Evolutionary conservation across 35 echinoderm and acorn worm genomes (phyloP).

Genomic region (Lytechinus variegatus): DNA sequence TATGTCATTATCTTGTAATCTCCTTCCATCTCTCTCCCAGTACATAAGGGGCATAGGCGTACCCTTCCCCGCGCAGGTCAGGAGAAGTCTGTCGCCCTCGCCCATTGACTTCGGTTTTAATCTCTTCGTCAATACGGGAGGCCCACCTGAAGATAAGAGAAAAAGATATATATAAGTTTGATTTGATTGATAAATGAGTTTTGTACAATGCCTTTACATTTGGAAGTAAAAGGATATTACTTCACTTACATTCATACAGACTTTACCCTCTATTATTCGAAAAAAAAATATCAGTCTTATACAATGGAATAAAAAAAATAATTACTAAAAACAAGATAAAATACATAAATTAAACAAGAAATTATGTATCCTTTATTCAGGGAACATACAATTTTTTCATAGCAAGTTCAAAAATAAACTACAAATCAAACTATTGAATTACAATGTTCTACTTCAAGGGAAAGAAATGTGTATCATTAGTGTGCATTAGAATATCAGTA

Average conservation of each 20-base stretch:
- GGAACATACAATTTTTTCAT: not conserved
- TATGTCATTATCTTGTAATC: slow-evolving; percentile 23
- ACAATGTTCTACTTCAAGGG: too few relatives aligned
- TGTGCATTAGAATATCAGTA: too few relatives aligned
- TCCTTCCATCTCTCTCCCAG: slow-evolving; percentile 27
- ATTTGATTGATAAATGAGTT: not conserved
- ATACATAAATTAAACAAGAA: too few relatives aligned
- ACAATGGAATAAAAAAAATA: too few relatives aligned
- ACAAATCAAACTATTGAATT: too few relatives aligned
- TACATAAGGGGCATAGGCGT: slow-evolving; percentile 38
- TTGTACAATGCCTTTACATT: too few relatives aligned
- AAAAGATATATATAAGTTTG: not conserved
- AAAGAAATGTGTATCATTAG: too few relatives aligned
- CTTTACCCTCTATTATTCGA: too few relatives aligned
- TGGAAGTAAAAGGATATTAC: too few relatives aligned
- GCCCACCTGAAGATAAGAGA: not conserved
- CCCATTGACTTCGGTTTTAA: slow-evolving; percentile 3
- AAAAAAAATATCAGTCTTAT: too few relatives aligned
- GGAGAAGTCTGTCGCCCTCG: not conserved
- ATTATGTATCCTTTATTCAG: not conserved
- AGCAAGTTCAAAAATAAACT: not conserved
- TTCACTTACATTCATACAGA: too few relatives aligned
- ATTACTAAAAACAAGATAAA: too few relatives aligned
- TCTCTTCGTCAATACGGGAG: not conserved
- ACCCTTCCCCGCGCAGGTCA: slow-evolving; percentile 28